Conservation (phyloP, 1,140 invertebrate species). For the Musca vetustissima region DNA sequence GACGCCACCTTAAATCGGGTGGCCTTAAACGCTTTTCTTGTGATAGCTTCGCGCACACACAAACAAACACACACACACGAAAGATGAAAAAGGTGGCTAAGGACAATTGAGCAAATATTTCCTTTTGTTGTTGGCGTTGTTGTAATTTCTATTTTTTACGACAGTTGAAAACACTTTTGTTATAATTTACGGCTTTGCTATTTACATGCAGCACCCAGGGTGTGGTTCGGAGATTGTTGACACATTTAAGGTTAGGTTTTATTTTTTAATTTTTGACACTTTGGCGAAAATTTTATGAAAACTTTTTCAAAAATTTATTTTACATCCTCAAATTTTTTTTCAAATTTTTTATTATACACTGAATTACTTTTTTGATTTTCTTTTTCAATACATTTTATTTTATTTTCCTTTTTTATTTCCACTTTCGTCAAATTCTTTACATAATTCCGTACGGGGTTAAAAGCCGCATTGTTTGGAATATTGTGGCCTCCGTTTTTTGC, state of each 20-base stretch:
- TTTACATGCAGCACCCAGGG: background rate
- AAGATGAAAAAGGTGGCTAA: background rate
- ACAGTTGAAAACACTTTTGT: background rate
- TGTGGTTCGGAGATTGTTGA: background rate
- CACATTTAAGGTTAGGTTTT: conserved; percentile 16
- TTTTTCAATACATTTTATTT: background rate
- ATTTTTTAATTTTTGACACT: background rate
- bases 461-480: conserved; percentile 15
- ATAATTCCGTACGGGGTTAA: conserved; percentile 6
- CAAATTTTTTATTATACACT: background rate
- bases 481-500: background rate
- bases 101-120: background rate
- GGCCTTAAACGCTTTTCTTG: background rate
- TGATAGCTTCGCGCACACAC: no score
- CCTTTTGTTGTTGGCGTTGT: background rate
- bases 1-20: conserved; percentile 24
- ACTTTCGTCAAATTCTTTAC: conserved; percentile 4
- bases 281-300: background rate
- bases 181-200: background rate
- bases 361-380: background rate
- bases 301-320: background rate
- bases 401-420: background rate
- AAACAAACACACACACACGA: no score
- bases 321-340: background rate
- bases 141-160: background rate